Evolutionary conservation across 2,797 vertebrate species (phyloP).

Genomic region (Decapterus maruadsi): DNA sequence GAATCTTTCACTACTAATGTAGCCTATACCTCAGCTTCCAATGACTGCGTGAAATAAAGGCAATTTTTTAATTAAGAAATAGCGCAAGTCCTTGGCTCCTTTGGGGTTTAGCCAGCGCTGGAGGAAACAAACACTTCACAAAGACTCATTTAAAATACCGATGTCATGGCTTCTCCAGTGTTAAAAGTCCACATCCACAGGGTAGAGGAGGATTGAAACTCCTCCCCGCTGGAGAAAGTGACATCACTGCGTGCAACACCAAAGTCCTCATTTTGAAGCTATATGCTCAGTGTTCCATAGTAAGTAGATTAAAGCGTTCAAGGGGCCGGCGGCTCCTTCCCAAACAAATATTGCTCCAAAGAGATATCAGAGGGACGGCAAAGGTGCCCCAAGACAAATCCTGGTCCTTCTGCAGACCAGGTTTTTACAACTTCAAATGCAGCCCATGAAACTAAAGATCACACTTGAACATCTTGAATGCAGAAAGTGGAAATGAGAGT

Average conservation of each 20-base stretch:
- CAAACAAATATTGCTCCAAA: conserved; percentile 73
- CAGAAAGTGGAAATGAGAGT: not conserved
- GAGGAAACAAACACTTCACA: not conserved
- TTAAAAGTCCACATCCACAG: conserved; percentile 23
- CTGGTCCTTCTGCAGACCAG: not conserved
- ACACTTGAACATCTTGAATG: not conserved
- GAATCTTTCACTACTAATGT: not conserved
- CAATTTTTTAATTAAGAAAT: not conserved
- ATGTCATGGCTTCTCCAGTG: conserved; percentile 15
- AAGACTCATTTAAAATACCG: conserved; percentile 12
- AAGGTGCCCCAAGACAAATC: conserved; percentile 49
- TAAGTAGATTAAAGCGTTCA: conserved; percentile 71
- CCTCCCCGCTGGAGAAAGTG: conserved; percentile 51
- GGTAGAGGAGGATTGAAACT: conserved; percentile 40
- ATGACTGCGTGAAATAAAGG: not conserved
- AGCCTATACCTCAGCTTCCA: not conserved
- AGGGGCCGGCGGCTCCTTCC: conserved; percentile 53
- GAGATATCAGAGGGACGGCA: conserved; percentile 53
- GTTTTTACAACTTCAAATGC: conserved; percentile 36
- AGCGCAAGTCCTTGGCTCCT: too few species aligned
- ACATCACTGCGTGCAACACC: conserved; percentile 61
- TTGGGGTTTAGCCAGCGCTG: too few species aligned
- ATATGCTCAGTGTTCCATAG: conserved; percentile 70
- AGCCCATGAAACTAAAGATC: conserved; percentile 10
- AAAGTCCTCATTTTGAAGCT: conserved; percentile 65